These are phyloP conservation scores for Euphysa ruthae DNA, from an alignment of 30 jellyfish, hydroid and myxozoan genomes.

Conservation along the genomic window DNA sequence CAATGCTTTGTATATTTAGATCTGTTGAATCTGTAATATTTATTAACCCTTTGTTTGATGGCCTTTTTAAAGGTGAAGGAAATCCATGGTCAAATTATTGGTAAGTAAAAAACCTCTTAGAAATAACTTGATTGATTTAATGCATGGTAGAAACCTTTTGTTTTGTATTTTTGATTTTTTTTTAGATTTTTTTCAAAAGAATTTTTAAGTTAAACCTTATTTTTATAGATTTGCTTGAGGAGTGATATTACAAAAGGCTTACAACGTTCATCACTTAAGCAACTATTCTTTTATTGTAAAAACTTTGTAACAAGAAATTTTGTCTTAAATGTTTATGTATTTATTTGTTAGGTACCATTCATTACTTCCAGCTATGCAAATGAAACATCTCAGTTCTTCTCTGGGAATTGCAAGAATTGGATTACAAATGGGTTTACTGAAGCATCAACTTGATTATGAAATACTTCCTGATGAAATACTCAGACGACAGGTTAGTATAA, in stretches of 20 bases:
- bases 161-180: too few relatives aligned
- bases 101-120: too few relatives aligned
- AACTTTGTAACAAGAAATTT: too few relatives aligned
- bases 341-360: constrained; percentile 84
- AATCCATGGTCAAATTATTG: constrained; percentile 66
- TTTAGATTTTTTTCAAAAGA: too few relatives aligned
- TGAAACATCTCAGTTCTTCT: constrained; percentile 55
- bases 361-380: constrained; percentile 47
- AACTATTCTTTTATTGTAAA: too few relatives aligned
- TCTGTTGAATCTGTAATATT: constrained; percentile 50
- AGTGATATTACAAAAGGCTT: too few relatives aligned
- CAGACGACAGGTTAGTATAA: constrained; percentile 81
- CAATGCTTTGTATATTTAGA: too few relatives aligned
- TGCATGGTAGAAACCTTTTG: too few relatives aligned
- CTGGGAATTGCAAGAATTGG: constrained; percentile 74
- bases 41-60: constrained; percentile 56
- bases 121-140: too few relatives aligned
- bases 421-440: constrained; percentile 45
- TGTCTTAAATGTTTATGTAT: too few relatives aligned
- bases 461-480: constrained; percentile 21
- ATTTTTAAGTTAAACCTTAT: not conserved
- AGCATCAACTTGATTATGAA: constrained; percentile 29
- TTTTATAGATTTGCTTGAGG: too few relatives aligned
- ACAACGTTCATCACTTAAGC: too few relatives aligned
- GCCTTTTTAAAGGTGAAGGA: constrained; percentile 43